Conservation (phyloP, 2,888 invertebrate genomes). For the Hydroisotoma schaefferi region DNA sequence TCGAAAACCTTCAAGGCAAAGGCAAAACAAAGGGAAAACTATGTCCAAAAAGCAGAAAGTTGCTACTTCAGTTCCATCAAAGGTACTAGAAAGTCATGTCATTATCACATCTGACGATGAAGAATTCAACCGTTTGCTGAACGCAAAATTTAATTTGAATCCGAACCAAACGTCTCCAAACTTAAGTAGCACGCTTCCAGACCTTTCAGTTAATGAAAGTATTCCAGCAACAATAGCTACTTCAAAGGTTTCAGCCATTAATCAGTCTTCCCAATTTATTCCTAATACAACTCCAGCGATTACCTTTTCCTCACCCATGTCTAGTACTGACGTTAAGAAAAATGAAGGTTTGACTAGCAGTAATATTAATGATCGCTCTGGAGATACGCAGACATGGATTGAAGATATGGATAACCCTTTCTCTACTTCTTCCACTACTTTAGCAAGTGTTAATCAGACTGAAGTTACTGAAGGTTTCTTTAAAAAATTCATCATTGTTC, state of each 20-base stretch:
- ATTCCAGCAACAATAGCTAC: neutral
- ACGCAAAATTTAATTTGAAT: conserved; percentile 29
- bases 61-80: conserved; percentile 28
- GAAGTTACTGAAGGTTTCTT: conserved; percentile 4
- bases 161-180: conserved; percentile 14
- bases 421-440: neutral
- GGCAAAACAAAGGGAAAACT: conserved; percentile 33
- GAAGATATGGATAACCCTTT: neutral
- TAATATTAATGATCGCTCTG: neutral
- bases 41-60: conserved; percentile 44
- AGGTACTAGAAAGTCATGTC: conserved; percentile 28
- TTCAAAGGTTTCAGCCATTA: neutral
- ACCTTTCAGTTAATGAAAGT: neutral
- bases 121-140: conserved; percentile 34
- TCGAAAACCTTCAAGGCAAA: conserved; percentile 22
- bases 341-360: neutral
- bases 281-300: conserved; percentile 1
- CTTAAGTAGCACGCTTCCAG: neutral
- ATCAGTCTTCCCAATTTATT: neutral
- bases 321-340: neutral
- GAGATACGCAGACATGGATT: neutral
- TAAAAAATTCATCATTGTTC: neutral
- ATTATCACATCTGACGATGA: conserved; percentile 40
- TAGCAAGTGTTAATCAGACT: conserved; percentile 14
- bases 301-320: conserved; percentile 8